Evolutionary conservation across 2,888 invertebrate species (phyloP), one percentile per base, ranked within the genome.

Genomic region (Baronia brevicornis): DNA sequence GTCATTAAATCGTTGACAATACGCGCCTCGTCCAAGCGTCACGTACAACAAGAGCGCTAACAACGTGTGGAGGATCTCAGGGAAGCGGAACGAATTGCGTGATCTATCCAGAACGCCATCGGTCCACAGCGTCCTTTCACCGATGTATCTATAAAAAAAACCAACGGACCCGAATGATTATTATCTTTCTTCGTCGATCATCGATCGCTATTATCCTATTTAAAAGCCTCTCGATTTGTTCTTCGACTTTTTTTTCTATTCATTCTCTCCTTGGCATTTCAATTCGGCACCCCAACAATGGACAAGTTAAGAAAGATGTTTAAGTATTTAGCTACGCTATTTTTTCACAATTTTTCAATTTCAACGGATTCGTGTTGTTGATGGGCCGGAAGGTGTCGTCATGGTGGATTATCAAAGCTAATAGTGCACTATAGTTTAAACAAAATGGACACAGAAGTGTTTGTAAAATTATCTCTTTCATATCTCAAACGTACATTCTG

Each of bases 171-270:
- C 56, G 65, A 72, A 71, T 79, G 75, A 72, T 80, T 77, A 80
- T 79, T 78, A 78, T 78, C 80, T 80, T 74, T 75, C 75, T 77
- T 66, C 69, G 65, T 61, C 77, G 73, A 78, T 82, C 80, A 78
- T 77, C 72, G 78, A 80, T 80, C 72, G 77, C 82, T 72, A 82
- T 84, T 84, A 82, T 82, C 72, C 79, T 77, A 77, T 78, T 79
- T 82, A 79, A 80, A 82, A 73, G 78, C 74, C 69, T 79, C 72
- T 79, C 71, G 78, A 82, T 82, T 82, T 80, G 82, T 80, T 78
- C 80, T 79, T 69, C 54, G 51, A 40, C 47, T 44, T 66, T 73
- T 73, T 74, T 79, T 62, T 56, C 48, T 43, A 54, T 66, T 69
- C 69, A 66, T 74, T 75, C 71, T 69, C 62, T 59, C 62, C 68